A percentile compares a stretch with the other conserved stretches of the same genome.
Conservation (phyloP, 2,888 invertebrate species). For the Eupsilia transversa region DNA sequence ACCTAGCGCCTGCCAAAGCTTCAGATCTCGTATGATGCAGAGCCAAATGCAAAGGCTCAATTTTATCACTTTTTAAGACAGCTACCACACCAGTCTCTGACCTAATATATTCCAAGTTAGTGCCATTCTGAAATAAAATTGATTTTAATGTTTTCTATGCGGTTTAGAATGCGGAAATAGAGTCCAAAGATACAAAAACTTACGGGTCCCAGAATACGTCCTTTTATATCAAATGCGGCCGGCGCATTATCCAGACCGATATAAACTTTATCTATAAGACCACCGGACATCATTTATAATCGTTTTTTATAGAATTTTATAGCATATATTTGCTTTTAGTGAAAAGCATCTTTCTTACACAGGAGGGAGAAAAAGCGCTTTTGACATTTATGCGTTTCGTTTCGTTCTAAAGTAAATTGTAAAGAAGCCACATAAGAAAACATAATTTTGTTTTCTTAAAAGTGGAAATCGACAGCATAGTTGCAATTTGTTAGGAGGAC, state of each 20-base stretch:
- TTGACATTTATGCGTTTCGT: conserved; percentile 55
- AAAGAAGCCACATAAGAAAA: neutral
- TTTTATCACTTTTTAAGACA: conserved; percentile 92
- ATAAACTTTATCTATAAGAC: conserved; percentile 93
- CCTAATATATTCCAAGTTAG: conserved; percentile 94
- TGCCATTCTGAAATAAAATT: conserved; percentile 89
- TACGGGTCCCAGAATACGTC: conserved; percentile 93
- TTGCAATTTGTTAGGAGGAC: neutral
- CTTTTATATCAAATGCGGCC: conserved; percentile 93
- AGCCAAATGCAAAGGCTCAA: conserved; percentile 94
- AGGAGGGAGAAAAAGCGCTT: conserved; percentile 46
- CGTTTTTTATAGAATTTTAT: conserved; percentile 61
- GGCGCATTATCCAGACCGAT: conserved; percentile 95
- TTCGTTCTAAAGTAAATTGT: conserved; percentile 46
- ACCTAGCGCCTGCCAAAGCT: conserved; percentile 93
- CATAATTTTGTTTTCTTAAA: too few relatives aligned
- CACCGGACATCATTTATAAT: conserved; percentile 84
- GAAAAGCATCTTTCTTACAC: conserved; percentile 79
- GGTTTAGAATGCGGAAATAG: conserved; percentile 31
- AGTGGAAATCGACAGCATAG: neutral
- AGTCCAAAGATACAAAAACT: conserved; percentile 67
- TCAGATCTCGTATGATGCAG: conserved; percentile 93
- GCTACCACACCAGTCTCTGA: conserved; percentile 95
- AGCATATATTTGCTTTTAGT: conserved; percentile 70
- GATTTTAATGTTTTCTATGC: conserved; percentile 22